Evolutionary conservation across 2,113 vertebrate genomes (phyloP), one percentile per base, ranked within the genome.

Genomic region (Parus major): DNA sequence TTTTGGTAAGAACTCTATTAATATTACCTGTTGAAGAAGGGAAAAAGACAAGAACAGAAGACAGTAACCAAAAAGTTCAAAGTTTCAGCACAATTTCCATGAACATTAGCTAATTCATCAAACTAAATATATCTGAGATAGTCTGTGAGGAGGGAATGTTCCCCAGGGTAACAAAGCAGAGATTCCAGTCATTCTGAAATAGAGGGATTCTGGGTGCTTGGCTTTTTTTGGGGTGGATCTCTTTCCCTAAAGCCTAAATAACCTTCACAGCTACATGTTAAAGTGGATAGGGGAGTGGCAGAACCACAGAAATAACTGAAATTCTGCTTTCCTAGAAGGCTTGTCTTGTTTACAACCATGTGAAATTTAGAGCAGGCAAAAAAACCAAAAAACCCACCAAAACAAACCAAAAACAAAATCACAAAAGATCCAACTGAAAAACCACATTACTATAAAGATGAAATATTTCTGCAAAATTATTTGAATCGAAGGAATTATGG

Each of bases 1-100:
- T 99, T 99, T 99, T 98, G 99, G 99, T 98, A 99, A 98, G 98
- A 99, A 99, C 98, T 99, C 99, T 99, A 99, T 99, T 98, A 99
- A 98, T 98, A 99, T 99, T 96, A 99, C 99, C 99, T 99, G 96
- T 60, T 97, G 97, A 97, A 96, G 91, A 95, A 97, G 95, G 91
- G 84, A 82, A 79, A 94, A 55, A 96, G 57, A 97, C 75, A 92
- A 93, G 95, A 65, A 96, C 19, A 96, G 46, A 97, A 96, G 66
- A 97, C 68, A 92, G 96, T 97, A 94, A 97, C 50, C 93, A 96
- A 92, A 41, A 82, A 46, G 53, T 85, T 92, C 66, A 69, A 73
- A 87, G 93, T 65, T 77, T 94, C 87, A 82, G 27, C 47, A 59
- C 46, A 64, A 68, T 27, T 80, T 87, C 49, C 39, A 80, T 57